These are phyloP conservation scores for Athalia rosae DNA, from an alignment of 2,888 invertebrate species.

Conservation along the genomic window DNA sequence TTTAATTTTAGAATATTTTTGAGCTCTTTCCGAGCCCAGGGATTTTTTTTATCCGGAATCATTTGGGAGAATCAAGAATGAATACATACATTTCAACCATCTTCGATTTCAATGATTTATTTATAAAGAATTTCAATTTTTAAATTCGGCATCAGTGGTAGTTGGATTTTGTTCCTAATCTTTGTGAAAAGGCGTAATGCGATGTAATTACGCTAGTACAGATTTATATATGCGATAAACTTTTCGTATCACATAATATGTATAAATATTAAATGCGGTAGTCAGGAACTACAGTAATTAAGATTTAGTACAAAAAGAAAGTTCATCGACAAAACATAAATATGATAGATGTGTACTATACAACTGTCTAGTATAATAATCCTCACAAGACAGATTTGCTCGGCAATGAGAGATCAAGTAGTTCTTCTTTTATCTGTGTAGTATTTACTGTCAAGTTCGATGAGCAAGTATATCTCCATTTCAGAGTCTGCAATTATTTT, in stretches of 20 bases:
- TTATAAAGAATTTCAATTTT: slow-evolving; percentile 30
- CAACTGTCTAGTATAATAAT: slow-evolving; percentile 20
- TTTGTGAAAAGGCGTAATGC: too few relatives aligned
- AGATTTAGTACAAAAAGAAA: slow-evolving; percentile 8
- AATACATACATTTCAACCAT: not conserved
- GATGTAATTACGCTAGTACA: not conserved
- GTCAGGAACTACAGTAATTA: not conserved
- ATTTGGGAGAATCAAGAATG: not conserved
- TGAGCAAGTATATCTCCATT: not conserved
- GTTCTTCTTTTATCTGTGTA: not conserved
- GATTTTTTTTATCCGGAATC: not conserved
- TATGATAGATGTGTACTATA: slow-evolving; percentile 26
- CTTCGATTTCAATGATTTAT: slow-evolving; percentile 13
- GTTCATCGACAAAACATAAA: slow-evolving; percentile 11
- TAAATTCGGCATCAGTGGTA: not conserved
- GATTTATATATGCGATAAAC: not conserved
- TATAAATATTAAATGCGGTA: slow-evolving; percentile 32
- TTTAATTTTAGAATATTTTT: not conserved
- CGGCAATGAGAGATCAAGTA: not conserved
- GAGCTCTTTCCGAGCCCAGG: too few relatives aligned
- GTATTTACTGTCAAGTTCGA: not conserved
- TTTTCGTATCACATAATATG: slow-evolving; percentile 19
- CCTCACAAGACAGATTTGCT: slow-evolving; percentile 16
- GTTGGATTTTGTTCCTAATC: not conserved
- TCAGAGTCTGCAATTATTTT: not conserved